Conservation (phyloP, 2,113 vertebrate genomes). For the Leucoraja erinaceus region DNA sequence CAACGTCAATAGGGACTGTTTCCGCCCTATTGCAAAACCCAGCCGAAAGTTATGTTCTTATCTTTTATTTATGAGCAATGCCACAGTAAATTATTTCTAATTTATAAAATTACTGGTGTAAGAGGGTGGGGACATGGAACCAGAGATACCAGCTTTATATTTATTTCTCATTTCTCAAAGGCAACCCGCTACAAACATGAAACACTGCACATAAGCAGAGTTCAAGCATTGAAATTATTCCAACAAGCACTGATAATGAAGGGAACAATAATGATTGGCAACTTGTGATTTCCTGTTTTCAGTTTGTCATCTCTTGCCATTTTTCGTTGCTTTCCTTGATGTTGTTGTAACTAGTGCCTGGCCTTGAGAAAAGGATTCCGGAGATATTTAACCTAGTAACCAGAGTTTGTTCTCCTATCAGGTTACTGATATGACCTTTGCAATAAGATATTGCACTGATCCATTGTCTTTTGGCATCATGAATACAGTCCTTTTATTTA, state of each 20-base stretch:
- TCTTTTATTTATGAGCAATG: not conserved
- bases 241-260: not conserved
- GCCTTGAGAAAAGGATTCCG: not conserved
- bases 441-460: not conserved
- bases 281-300: not conserved
- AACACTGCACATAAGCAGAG: not conserved
- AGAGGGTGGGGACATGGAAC: not conserved
- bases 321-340: not conserved
- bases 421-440: not conserved
- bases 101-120: not conserved
- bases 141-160: not conserved
- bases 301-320: not conserved
- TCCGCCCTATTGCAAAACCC: no score
- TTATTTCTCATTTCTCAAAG: not conserved
- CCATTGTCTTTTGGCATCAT: slow-evolving; percentile 24
- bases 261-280: not conserved
- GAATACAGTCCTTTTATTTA: not conserved
- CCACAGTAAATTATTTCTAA: not conserved
- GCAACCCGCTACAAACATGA: not conserved
- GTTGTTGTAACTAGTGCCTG: not conserved
- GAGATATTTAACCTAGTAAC: not conserved
- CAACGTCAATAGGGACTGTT: no score
- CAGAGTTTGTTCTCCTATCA: not conserved
- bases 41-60: not conserved
- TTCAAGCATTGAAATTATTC: not conserved